phyloP scores from a whole-genome alignment of 2,888 invertebrate genomes.

The Pelosia muscerda region DNA sequence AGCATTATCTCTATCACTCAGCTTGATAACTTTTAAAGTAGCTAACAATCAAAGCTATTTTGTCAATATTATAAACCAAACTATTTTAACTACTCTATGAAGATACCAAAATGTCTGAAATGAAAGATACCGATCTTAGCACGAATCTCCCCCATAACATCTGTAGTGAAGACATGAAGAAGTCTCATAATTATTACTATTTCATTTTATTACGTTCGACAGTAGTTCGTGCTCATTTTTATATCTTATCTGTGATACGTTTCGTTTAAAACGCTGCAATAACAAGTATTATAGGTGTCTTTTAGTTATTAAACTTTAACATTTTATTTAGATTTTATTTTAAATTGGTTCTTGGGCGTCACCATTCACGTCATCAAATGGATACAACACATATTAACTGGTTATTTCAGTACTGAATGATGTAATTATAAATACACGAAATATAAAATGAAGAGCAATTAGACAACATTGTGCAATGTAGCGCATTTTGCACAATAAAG shows the following conservation, averaged over 20 bases:
- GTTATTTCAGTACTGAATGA: background rate
- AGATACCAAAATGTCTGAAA: background rate
- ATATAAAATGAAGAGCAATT: too few species aligned
- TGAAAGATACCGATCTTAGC: background rate
- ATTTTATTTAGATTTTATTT: conserved; percentile 17
- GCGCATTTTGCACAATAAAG: too few species aligned
- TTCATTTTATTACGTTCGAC: conserved; percentile 37
- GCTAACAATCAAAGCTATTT: too few species aligned
- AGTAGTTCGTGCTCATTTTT: conserved; percentile 62
- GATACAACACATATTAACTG: conserved; percentile 6
- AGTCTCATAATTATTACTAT: conserved; percentile 45
- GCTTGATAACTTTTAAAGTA: background rate
- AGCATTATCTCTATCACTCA: background rate
- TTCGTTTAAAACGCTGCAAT: conserved; percentile 79
- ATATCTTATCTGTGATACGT: conserved; percentile 83
- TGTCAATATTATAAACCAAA: background rate
- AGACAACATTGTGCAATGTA: too few species aligned
- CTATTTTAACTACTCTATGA: background rate
- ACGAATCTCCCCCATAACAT: background rate
- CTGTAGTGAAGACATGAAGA: background rate
- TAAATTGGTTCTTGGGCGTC: conserved; percentile 34
- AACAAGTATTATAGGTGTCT: conserved; percentile 71
- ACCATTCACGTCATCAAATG: conserved; percentile 5
- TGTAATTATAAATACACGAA: background rate
- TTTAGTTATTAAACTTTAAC: conserved; percentile 41